Conservation (phyloP, 64 coral and sea anemone species). For the Pachyseris speciosa region DNA sequence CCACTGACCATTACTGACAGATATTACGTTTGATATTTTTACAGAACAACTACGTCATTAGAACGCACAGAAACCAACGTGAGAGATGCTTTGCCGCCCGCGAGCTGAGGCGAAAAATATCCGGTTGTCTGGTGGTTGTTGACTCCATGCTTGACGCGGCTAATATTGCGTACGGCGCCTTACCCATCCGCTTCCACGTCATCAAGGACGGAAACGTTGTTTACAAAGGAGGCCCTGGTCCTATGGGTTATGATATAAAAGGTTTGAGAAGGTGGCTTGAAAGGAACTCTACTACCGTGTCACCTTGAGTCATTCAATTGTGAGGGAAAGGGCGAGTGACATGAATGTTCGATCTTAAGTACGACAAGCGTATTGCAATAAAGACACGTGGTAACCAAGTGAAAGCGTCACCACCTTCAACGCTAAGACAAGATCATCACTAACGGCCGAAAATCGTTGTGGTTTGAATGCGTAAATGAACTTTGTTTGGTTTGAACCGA, state of each 20-base stretch:
- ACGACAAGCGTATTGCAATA: neutral
- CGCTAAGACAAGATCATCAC: neutral
- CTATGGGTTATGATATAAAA: slow-evolving; percentile 41
- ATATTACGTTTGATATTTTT: neutral
- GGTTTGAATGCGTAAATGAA: no score
- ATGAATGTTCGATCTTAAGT: neutral
- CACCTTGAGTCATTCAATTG: neutral
- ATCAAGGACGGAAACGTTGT: slow-evolving; percentile 57
- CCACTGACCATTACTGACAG: neutral
- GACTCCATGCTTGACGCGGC: slow-evolving; percentile 72
- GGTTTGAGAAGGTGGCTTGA: slow-evolving; percentile 41
- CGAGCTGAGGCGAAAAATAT: slow-evolving; percentile 38
- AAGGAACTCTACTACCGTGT: neutral
- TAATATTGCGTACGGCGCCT: slow-evolving; percentile 63
- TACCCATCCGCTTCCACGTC: slow-evolving; percentile 78
- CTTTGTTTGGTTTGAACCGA: no score
- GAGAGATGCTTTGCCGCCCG: slow-evolving; percentile 76
- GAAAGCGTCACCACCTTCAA: neutral
- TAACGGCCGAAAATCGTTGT: no score
- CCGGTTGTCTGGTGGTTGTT: slow-evolving; percentile 73
- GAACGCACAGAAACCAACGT: slow-evolving; percentile 55
- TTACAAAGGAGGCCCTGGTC: slow-evolving; percentile 78
- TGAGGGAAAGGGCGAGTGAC: neutral
- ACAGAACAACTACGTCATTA: slow-evolving; percentile 65
- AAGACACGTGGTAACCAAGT: neutral